phyloP scores from a whole-genome alignment of 2,113 vertebrate species.

The Danionella cerebrum region DNA sequence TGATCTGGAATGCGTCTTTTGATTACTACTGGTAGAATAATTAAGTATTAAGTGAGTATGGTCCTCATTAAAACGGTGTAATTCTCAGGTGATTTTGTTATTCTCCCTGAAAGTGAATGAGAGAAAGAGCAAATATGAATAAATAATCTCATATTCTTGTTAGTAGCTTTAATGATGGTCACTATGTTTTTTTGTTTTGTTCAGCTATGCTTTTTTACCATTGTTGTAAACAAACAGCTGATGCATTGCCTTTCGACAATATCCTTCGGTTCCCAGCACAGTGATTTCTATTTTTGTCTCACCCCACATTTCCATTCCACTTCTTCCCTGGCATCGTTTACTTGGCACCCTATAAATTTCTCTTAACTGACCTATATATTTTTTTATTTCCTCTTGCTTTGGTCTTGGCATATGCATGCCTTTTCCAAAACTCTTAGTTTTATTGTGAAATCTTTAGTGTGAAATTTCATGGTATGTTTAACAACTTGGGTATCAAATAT shows the following conservation, averaged over 20 bases:
- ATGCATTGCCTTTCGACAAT: slow-evolving; percentile 43
- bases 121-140: no score
- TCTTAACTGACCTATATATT: slow-evolving; percentile 24
- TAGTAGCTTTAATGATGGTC: no score
- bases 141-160: no score
- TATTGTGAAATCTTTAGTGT: neutral
- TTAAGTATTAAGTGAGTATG: no score
- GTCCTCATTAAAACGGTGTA: no score
- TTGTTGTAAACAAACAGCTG: slow-evolving; percentile 15
- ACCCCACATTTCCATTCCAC: slow-evolving; percentile 49
- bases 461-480: neutral
- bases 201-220: neutral
- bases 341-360: slow-evolving; percentile 12
- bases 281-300: slow-evolving; percentile 53
- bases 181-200: no score
- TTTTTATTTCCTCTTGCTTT: neutral
- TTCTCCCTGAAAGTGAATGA: no score
- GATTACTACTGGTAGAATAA: no score
- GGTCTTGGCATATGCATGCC: neutral
- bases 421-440: neutral
- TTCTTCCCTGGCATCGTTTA: slow-evolving; percentile 48
- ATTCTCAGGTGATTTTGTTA: no score
- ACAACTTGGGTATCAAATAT: slow-evolving; percentile 8
- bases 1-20: no score
- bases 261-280: slow-evolving; percentile 42